Evolutionary conservation across 2,797 vertebrate genomes (phyloP), one percentile per base, ranked within the genome.

Genomic region (Oryzias dopingdopingensis): DNA sequence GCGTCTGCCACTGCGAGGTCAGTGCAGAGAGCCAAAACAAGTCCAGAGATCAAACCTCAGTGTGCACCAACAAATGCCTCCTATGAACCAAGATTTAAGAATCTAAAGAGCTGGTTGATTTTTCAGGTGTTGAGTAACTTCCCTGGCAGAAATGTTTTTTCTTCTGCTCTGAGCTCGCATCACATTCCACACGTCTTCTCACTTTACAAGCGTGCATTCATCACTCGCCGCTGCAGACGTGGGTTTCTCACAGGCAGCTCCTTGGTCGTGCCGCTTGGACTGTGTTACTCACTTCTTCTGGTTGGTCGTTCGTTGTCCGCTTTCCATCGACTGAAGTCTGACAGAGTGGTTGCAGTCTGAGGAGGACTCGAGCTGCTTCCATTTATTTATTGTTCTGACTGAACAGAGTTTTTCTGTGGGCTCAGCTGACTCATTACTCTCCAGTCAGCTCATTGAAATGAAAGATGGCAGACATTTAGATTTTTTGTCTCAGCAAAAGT

Each of bases 1-100:
- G 69, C 93, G 93, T 57, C 91, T 97, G 75, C 90, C 97, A 70
- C 89, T 94, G 29, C 91, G 92, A 72, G 93, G 95, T 96, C 90
- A 95, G 95, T 93, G 18, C 4, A 13, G 44, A 42, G 42, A 16
- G 16, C 3, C 42, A 10, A 42, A 5, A 48, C 14, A 1, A 8
- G 43, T 17, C 43, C n/a, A 44, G 7, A 17, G 8, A 0, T 15
- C n/a, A 41, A 52, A 64, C n/a, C 14, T 4, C 29, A 17, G 53
- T 52, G 23, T 41, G 15, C 48, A 7, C 22, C 4, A 14, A 69
- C 56, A 59, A 47, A 76, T 67, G 23, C n/a, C 40, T 67, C 46
- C 23, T 42, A 41, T 42, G 52, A 67, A 17, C n/a, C 17, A 56
- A 58, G 51, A 53, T 23, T 23, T 16, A 18, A 18, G n/a, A 55